Base-by-base conservation (phyloP, 2,113 vertebrate genomes). In the Andinoacara biseriatus region DNA sequence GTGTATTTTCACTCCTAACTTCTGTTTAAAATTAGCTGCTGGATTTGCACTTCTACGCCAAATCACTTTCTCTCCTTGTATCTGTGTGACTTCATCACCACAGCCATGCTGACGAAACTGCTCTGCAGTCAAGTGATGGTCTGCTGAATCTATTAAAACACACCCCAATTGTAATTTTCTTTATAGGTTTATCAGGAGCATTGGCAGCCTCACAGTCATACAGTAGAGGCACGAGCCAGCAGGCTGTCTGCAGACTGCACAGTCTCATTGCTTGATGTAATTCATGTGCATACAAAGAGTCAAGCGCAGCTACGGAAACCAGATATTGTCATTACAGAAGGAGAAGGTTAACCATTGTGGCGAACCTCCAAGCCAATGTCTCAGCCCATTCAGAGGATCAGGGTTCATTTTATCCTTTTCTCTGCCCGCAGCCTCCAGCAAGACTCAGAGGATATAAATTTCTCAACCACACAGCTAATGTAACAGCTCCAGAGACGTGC, bases 321-420 rank as follows among this genome's bases (percentile, higher is more conserved):
- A 94, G 94, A 95, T 93, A 93, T 90, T 85, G 90, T 91, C 88
- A 93, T 94, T 94, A 94, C 86, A 85, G 91, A 63, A 63, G 79
- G 86, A 87, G 90, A 92, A 92, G 91, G 90, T 94, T 92, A 92
- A 92, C 93, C 93, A 92, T 85, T 90, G 93, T 92, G 94, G 94
- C 94, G 81, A 89, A 93, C 90, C 91, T 90, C 94, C 94, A 94
- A 91, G 91, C 92, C 94, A 89, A 89, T 92, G 93, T 94, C 93
- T 95, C 89, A 91, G 89, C 89, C 63, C 88, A 90, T 89, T 86
- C 82, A 74, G 58, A 87, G 86, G 82, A 82, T 61, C 82, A 38
- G 81, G 80, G 84, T 88, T 90, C 90, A 78, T 85, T 87, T 59
- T 88, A 84, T 79, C 63, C 63, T 80, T 59, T 74, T 65, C 54